Evolutionary conservation across 1,140 invertebrate genomes (phyloP).

Genomic region (Bombus soroeensis): DNA sequence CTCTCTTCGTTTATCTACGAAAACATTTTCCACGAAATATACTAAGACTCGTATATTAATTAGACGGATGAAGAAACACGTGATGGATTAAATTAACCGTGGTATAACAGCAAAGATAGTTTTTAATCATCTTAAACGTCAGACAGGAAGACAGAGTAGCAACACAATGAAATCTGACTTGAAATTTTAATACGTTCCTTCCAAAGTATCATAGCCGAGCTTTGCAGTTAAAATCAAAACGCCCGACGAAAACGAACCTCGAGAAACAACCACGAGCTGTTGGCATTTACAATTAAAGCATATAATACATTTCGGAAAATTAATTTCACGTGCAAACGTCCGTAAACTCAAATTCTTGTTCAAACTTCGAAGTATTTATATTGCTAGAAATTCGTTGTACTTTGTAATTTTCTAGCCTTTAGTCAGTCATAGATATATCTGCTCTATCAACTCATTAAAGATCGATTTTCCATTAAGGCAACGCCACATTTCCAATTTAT

Average conservation of each 20-base stretch:
- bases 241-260: background rate
- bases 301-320: background rate
- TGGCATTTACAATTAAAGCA: conserved; percentile 2
- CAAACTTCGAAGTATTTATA: no score
- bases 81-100: background rate
- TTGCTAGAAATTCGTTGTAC: background rate
- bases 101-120: background rate
- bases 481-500: background rate
- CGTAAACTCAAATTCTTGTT: background rate
- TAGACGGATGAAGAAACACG: background rate
- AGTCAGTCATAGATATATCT: no score
- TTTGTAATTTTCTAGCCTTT: background rate
- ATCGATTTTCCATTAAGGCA: no score
- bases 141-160: background rate
- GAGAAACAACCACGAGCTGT: background rate
- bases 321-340: no score
- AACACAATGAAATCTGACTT: background rate
- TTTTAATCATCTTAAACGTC: background rate
- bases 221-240: background rate
- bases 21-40: background rate
- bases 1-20: background rate
- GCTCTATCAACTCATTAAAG: no score
- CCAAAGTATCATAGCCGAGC: background rate
- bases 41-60: background rate
- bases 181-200: background rate